Evolutionary conservation across 2,797 vertebrate genomes (phyloP).

Genomic region (Percopsis omiscomaycus): DNA sequence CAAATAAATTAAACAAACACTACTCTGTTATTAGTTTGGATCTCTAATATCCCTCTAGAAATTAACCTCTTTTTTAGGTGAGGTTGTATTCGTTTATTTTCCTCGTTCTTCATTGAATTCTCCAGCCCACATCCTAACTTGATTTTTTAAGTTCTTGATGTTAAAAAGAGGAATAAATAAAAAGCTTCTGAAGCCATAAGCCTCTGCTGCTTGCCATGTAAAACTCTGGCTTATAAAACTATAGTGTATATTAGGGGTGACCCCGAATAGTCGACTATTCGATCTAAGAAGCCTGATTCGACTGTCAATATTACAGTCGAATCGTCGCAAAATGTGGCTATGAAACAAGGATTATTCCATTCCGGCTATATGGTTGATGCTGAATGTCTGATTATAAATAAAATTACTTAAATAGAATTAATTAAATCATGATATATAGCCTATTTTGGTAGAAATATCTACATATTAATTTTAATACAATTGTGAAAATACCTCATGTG

Average conservation of each 20-base stretch:
- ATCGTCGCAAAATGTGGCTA: no score
- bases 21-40: constrained; percentile 28
- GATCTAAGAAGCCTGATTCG: no score
- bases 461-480: no score
- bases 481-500: no score
- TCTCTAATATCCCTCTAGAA: constrained; percentile 28
- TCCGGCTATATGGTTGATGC: no score
- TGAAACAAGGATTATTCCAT: no score
- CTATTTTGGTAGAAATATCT: no score
- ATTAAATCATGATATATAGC: no score
- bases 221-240: constrained; percentile 21
- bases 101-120: constrained; percentile 23
- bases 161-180: constrained; percentile 26
- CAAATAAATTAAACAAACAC: neutral
- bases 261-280: no score
- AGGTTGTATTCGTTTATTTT: constrained; percentile 28
- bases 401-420: no score
- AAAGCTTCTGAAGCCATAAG: constrained; percentile 16
- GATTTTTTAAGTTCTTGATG: constrained; percentile 32
- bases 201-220: constrained; percentile 1
- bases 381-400: no score
- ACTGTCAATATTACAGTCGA: no score
- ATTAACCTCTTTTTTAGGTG: constrained; percentile 18
- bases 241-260: neutral
- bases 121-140: constrained; percentile 18